Base-by-base conservation (phyloP, 1,140 invertebrate species). In the Oedothorax gibbosus region DNA sequence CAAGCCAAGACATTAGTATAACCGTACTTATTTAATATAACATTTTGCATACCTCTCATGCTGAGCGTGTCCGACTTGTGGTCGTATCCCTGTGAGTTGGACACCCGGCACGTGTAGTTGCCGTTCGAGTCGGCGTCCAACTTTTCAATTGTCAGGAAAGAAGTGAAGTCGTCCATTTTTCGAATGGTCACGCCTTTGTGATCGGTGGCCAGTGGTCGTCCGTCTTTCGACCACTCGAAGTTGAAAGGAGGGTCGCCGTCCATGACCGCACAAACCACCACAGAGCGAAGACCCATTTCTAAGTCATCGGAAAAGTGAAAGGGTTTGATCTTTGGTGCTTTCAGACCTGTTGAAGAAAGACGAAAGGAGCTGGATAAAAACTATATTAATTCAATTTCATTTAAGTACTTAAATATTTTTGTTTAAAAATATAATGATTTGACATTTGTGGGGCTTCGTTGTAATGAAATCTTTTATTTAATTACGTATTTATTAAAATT, bases 261-360 rank as follows among this genome's bases (percentile, higher is more conserved):
- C 53, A 83, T 81, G 12, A 88, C 85, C 0, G 87, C 54, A 68
- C 87, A 88, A 14, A 93, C 92, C 56, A 95, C 89, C 87, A 92
- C 91, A 53, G 91, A 91, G 85, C 92, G 90, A 84, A 92, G 94
- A 57, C 94, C 95, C 2, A 54, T 4, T 8, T 84, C 35, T 18
- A 80, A 53, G 5, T 75, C 72, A 11, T 62, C 69, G n/a, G 79
- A 82, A n/a, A 84, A 84, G 14, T 76, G 81, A n/a, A 84, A 76
- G 3, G 71, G 71, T 9, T 84, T 75, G 20, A 84, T 50, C 50
- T 71, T 71, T 10, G 68, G 68, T 18, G 18, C 68, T 10, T 69
- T 69, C 12, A 51, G 12, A 50, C 64, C 82, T 85, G 18, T 35
- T 35, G 2, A 79, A 18, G 49, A 51, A 7, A 5, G 35, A 35